Conservation (phyloP, 1,140 invertebrate species). For the Portunus trituberculatus region DNA sequence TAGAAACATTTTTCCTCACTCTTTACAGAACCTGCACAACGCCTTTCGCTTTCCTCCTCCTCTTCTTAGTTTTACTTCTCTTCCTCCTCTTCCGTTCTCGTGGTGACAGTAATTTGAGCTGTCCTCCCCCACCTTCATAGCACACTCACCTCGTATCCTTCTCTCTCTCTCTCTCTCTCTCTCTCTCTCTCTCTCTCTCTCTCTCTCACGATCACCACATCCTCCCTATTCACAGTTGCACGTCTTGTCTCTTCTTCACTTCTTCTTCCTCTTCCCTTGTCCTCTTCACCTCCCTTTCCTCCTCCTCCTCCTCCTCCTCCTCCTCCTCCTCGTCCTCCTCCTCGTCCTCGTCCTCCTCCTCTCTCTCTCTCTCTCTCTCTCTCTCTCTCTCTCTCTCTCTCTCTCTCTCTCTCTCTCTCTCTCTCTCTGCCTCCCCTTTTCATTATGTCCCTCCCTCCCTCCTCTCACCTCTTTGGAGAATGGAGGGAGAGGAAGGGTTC, state of each 20-base stretch:
- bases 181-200: not conserved
- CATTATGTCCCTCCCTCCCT: not conserved
- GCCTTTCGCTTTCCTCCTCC: too few relatives aligned
- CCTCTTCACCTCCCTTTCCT: not conserved
- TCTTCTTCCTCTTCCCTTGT: not conserved
- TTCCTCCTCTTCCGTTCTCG: too few relatives aligned
- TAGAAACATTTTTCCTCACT: too few relatives aligned
- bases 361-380: not conserved
- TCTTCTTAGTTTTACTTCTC: too few relatives aligned
- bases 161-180: not conserved
- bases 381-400: not conserved
- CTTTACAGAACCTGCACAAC: too few relatives aligned
- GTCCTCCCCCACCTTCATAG: too few relatives aligned
- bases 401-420: not conserved
- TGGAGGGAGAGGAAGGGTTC: not conserved
- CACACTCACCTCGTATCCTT: not conserved
- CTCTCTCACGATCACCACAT: not conserved
- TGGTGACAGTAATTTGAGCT: too few relatives aligned
- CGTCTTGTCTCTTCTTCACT: not conserved
- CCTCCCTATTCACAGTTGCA: not conserved
- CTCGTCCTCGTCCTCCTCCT: not conserved
- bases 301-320: not conserved
- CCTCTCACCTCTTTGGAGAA: not conserved
- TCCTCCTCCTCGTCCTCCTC: not conserved
- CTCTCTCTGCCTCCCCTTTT: slow-evolving; percentile 3